These are phyloP conservation scores for Gila robusta DNA, from an alignment of 2,797 vertebrate genomes.

Conservation along the genomic window DNA sequence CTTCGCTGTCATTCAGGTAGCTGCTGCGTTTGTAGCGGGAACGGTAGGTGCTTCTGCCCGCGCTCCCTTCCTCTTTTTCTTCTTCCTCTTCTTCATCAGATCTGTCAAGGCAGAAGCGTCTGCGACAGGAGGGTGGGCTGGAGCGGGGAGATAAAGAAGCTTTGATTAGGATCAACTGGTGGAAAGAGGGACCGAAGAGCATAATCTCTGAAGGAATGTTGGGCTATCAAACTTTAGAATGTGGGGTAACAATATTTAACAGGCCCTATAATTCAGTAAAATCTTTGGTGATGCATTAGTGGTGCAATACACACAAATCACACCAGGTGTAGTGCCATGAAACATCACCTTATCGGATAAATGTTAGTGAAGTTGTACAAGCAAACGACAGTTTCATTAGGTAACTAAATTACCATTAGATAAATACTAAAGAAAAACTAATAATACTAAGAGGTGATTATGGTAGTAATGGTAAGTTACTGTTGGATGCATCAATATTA, in stretches of 20 bases:
- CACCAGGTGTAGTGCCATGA: neutral
- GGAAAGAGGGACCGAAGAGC: slow-evolving; percentile 13
- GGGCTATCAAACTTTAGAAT: slow-evolving; percentile 19
- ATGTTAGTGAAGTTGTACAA: slow-evolving; percentile 25
- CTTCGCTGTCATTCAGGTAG: slow-evolving; percentile 82
- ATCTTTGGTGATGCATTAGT: neutral
- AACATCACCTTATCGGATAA: neutral
- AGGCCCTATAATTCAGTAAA: neutral
- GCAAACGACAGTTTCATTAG: neutral
- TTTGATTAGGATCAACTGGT: slow-evolving; percentile 42
- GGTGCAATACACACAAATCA: slow-evolving; percentile 13
- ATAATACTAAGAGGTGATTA: neutral
- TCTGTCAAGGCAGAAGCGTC: slow-evolving; percentile 78
- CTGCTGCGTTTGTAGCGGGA: slow-evolving; percentile 75
- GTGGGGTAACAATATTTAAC: neutral
- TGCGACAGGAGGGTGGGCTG: slow-evolving; percentile 86
- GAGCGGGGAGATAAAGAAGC: neutral
- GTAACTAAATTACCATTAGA: neutral
- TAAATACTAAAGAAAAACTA: neutral
- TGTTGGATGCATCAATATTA: neutral
- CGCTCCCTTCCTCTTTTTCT: slow-evolving; percentile 80
- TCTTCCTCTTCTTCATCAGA: slow-evolving; percentile 92
- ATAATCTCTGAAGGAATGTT: slow-evolving; percentile 18
- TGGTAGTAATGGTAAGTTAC: neutral
- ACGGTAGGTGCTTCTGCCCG: slow-evolving; percentile 71